A percentile compares a stretch with the other conserved stretches of the same genome.
These are phyloP conservation scores for Augochlorella aurata DNA, from an alignment of 2,888 invertebrate species.

Conservation along the genomic window DNA sequence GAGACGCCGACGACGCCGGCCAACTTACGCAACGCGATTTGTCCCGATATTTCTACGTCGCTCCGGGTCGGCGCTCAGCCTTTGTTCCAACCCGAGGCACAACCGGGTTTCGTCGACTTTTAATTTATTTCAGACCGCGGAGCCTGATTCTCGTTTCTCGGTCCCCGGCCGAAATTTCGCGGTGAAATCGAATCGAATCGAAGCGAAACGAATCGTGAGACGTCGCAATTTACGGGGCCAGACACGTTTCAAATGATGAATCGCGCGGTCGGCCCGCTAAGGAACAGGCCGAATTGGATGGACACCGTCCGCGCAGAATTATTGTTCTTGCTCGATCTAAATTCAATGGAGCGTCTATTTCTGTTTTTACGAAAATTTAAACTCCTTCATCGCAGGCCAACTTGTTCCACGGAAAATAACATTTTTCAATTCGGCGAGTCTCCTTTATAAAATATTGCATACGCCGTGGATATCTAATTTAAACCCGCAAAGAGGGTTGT, in stretches of 20 bases:
- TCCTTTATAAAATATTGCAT: no score
- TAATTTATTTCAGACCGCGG: conserved; percentile 59
- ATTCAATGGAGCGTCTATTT: not conserved
- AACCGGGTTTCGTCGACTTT: conserved; percentile 51
- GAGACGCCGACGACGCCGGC: conserved; percentile 41
- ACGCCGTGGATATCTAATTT: no score
- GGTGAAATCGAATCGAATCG: conserved; percentile 52
- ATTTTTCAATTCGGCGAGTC: no score
- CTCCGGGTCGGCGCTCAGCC: conserved; percentile 42
- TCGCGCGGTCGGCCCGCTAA: conserved; percentile 18
- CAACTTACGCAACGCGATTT: conserved; percentile 69
- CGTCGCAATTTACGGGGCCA: conserved; percentile 38
- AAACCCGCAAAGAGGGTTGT: no score
- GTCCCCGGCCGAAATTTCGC: conserved; percentile 40
- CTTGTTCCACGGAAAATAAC: no score
- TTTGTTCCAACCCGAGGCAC: conserved; percentile 57
- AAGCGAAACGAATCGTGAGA: conserved; percentile 46
- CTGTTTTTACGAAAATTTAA: no score
- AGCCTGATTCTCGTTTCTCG: conserved; percentile 29
- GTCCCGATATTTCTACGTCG: conserved; percentile 62
- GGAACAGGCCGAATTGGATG: conserved; percentile 16
- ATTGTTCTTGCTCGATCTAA: conserved; percentile 18
- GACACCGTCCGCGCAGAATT: not conserved
- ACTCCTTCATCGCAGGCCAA: no score
- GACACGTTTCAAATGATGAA: conserved; percentile 44